Conservation (phyloP, 2,888 invertebrate genomes). For the Drosophila gaucha region DNA sequence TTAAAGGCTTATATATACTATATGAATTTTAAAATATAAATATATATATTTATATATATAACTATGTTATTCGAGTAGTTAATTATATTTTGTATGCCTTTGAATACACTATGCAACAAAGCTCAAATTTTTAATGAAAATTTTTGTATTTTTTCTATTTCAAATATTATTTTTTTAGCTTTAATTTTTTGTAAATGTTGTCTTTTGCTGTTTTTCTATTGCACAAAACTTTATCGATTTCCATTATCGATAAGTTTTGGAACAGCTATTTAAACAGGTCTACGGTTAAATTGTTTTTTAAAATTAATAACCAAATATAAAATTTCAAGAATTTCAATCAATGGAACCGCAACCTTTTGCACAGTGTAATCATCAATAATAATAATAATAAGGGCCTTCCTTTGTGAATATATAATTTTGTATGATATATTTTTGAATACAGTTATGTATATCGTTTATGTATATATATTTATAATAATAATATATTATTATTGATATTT, state of each 20-base stretch:
- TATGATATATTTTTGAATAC: conserved; percentile 8
- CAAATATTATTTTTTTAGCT: background rate
- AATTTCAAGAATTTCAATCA: background rate
- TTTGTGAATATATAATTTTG: conserved; percentile 28
- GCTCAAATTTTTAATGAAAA: background rate
- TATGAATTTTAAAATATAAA: conserved; percentile 10
- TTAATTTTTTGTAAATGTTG: background rate
- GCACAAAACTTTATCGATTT: too few relatives aligned
- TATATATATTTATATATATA: background rate
- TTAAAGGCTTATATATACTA: conserved; percentile 9
- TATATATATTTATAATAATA: conserved; percentile 31
- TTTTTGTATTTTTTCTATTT: too few relatives aligned
- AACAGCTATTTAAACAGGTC: background rate
- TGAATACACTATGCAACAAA: background rate
- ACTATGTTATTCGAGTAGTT: background rate
- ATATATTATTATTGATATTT: conserved; percentile 64
- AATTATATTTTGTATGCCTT: too few relatives aligned
- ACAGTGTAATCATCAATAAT: conserved; percentile 19
- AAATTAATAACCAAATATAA: background rate
- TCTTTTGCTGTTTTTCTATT: background rate
- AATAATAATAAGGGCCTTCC: conserved; percentile 10
- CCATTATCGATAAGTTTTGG: too few relatives aligned
- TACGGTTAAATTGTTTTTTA: background rate
- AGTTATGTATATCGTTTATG: conserved; percentile 14
- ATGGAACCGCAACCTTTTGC: background rate